A percentile compares a stretch with the other conserved stretches of the same genome.
phyloP scores from a whole-genome alignment of 2,797 vertebrate species.

The Thamnophis elegans region DNA sequence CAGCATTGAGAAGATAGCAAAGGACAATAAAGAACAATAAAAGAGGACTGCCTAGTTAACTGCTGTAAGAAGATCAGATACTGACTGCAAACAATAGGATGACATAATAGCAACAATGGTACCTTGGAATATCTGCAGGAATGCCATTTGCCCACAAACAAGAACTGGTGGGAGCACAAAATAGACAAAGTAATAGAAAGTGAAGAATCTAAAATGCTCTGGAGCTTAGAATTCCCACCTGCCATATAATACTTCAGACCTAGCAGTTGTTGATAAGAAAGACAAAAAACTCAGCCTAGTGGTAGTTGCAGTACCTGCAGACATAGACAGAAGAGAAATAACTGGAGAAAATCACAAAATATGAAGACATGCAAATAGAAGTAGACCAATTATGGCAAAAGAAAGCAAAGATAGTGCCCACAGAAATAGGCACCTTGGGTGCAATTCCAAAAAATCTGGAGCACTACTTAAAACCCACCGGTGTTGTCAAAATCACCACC shows the following conservation, averaged over 20 bases:
- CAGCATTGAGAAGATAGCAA: not conserved
- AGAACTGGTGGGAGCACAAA: not conserved
- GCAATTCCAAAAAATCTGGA: not conserved
- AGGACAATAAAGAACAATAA: not conserved
- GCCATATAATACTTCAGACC: not conserved
- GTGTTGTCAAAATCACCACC: not conserved
- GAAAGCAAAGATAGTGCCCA: not conserved
- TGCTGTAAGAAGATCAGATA: not conserved
- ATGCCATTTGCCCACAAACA: not conserved
- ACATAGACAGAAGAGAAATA: not conserved
- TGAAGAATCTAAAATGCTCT: not conserved
- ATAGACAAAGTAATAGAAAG: not conserved
- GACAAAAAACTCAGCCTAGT: not conserved
- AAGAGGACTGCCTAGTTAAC: not conserved
- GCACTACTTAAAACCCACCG: not conserved
- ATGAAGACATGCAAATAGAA: not conserved
- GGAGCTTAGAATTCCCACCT: not conserved
- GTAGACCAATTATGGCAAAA: not conserved
- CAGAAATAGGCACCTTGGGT: not conserved
- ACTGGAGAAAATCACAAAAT: not conserved
- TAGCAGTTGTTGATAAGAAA: not conserved
- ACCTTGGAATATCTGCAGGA: not conserved
- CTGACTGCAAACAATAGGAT: not conserved
- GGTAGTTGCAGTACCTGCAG: not conserved
- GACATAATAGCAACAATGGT: not conserved